These are phyloP conservation scores for Rhea pennata DNA, from an alignment of 2,113 vertebrate genomes.

Conservation along the genomic window DNA sequence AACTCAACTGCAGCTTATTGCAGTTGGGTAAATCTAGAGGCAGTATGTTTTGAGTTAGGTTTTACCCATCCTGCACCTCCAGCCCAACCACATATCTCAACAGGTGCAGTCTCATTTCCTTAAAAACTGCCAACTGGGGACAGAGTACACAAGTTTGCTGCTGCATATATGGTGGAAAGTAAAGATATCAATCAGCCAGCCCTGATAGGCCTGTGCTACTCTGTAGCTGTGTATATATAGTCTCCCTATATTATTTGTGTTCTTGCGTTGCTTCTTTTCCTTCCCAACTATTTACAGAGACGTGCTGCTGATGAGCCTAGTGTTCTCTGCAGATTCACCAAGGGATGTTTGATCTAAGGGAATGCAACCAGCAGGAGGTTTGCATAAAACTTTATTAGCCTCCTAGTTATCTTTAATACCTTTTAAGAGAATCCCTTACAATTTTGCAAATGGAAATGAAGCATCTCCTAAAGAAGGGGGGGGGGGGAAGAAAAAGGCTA, in stretches of 20 bases:
- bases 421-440: neutral
- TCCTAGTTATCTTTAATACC: neutral
- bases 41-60: neutral
- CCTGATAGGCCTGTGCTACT: neutral
- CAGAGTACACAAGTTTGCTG: too few relatives aligned
- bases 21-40: neutral
- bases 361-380: neutral
- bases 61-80: neutral
- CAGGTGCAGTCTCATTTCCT: too few relatives aligned
- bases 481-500: neutral
- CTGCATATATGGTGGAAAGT: too few relatives aligned
- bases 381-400: neutral
- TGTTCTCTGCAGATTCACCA: neutral
- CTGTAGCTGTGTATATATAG: neutral
- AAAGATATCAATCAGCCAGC: neutral
- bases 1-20: neutral
- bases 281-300: neutral
- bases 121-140: too few relatives aligned
- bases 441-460: neutral
- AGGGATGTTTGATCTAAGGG: neutral
- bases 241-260: neutral
- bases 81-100: too few relatives aligned
- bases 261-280: neutral
- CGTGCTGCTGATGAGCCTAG: neutral
- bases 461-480: neutral